Percentiles rank a stretch among this genome's conserved stretches.
Conservation (phyloP, 1,140 invertebrate species). For the Hycleus phaleratus region DNA sequence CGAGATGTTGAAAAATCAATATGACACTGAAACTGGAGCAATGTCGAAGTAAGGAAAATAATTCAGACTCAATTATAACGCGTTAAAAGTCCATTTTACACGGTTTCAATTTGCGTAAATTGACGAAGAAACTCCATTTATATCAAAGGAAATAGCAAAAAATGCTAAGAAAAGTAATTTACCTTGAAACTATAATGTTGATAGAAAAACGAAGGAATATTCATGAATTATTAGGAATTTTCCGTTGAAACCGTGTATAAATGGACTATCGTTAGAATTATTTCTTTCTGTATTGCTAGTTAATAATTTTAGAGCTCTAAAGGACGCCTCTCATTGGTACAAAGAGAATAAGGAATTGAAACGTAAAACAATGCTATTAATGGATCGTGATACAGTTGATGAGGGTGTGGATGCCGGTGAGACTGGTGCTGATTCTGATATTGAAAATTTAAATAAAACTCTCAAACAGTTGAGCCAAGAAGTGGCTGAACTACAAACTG, state of each 20-base stretch:
- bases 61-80: neutral
- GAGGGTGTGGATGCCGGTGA: slow-evolving; percentile 44
- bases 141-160: too few species aligned
- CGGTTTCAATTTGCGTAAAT: too few species aligned
- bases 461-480: slow-evolving; percentile 56
- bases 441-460: slow-evolving; percentile 59
- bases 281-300: too few species aligned
- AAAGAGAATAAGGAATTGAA: slow-evolving; percentile 64
- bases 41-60: slow-evolving; percentile 50
- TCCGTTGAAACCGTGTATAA: too few species aligned
- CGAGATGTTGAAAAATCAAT: slow-evolving; percentile 61
- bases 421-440: slow-evolving; percentile 52
- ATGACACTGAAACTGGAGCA: slow-evolving; percentile 60
- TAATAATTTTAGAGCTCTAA: slow-evolving; percentile 44
- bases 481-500: slow-evolving; percentile 57
- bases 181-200: too few species aligned
- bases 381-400: slow-evolving; percentile 39
- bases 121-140: too few species aligned
- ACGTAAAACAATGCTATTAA: slow-evolving; percentile 53
- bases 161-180: too few species aligned
- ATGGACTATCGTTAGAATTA: neutral
- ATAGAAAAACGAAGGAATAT: too few species aligned
- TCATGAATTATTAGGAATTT: too few species aligned
- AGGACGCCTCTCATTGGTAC: slow-evolving; percentile 59
- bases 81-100: neutral